Percentiles rank a stretch among this genome's conserved stretches.
Conservation (phyloP, 2,113 vertebrate genomes). For the Mionectes macconnelli region DNA sequence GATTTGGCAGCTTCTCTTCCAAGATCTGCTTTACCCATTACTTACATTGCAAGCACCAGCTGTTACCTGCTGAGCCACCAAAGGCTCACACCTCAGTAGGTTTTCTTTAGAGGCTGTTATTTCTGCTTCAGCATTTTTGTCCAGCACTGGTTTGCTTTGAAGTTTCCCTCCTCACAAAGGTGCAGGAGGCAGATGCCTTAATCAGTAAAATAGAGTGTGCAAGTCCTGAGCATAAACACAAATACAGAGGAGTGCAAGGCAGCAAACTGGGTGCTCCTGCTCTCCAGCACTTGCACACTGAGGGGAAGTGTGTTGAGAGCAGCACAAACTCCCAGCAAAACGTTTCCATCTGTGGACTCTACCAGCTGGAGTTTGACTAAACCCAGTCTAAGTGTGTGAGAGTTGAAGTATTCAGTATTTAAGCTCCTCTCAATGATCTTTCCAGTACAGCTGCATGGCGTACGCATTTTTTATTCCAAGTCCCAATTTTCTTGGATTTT, state of each 20-base stretch:
- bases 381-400: not conserved
- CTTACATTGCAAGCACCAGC: fast-evolving
- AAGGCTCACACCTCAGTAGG: fast-evolving
- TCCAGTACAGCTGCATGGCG: not conserved
- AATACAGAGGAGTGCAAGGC: fast-evolving
- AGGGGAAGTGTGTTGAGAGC: not conserved
- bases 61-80: not conserved
- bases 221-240: not conserved
- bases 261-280: not conserved
- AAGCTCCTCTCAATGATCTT: not conserved
- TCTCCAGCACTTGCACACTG: not conserved
- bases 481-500: not conserved
- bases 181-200: not conserved
- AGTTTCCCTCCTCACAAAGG: not conserved
- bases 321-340: not conserved
- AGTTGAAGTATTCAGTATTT: not conserved
- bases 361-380: not conserved
- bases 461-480: not conserved
- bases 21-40: fast-evolving
- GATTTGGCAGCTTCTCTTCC: not conserved
- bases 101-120: not conserved
- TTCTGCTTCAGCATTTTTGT: not conserved
- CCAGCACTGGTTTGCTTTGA: not conserved
- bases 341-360: not conserved
- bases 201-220: not conserved